These are phyloP conservation scores for Jaculus jaculus DNA, from an alignment of 2,113 vertebrate species.

Conservation along the genomic window DNA sequence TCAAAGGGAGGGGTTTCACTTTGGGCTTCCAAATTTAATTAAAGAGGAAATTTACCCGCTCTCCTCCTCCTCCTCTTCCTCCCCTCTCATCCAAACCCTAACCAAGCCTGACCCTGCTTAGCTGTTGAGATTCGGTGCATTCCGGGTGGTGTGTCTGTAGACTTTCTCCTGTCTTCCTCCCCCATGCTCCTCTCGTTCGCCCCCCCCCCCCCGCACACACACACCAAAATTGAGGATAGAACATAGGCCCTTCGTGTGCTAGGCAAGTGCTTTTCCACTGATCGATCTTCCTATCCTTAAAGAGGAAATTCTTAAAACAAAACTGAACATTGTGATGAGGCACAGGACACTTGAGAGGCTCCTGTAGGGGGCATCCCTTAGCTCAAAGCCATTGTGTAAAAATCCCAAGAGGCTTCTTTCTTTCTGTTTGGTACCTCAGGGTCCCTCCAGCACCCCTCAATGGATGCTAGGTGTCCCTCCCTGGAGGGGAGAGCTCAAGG, in stretches of 20 bases:
- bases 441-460: background rate
- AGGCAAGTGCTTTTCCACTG: background rate
- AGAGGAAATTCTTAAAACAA: conserved; percentile 29
- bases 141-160: too few relatives aligned
- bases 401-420: background rate
- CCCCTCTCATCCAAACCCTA: too few relatives aligned
- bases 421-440: background rate
- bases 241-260: background rate
- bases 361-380: background rate
- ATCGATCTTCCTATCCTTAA: background rate
- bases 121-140: too few relatives aligned
- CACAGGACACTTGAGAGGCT: background rate
- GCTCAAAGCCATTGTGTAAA: background rate
- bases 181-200: too few relatives aligned
- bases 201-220: too few relatives aligned
- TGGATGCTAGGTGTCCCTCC: background rate
- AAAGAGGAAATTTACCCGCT: background rate
- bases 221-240: background rate
- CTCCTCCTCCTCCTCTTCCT: too few relatives aligned
- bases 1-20: background rate
- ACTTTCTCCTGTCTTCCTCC: too few relatives aligned
- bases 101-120: too few relatives aligned
- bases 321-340: background rate
- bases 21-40: conserved; percentile 29
- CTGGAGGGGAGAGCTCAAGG: background rate